Evolutionary conservation across 2,797 vertebrate species (phyloP).

Genomic region (Sternotherus odoratus): DNA sequence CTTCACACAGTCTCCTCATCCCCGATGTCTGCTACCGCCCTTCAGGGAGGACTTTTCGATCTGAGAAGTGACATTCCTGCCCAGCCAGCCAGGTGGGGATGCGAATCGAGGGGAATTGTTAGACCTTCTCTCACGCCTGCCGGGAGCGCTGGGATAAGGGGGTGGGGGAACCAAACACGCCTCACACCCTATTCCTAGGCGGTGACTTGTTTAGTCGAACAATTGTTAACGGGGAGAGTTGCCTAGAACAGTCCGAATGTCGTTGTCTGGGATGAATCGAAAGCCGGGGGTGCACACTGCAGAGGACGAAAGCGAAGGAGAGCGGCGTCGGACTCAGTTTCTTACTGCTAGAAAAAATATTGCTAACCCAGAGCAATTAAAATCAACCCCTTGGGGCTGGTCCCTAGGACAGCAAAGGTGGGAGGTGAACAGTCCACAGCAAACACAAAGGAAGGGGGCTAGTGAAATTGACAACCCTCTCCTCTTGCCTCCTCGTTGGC

Average conservation of each 20-base stretch:
- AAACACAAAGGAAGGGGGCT: no score
- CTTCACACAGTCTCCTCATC: not conserved
- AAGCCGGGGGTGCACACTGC: not conserved
- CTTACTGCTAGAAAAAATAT: not conserved
- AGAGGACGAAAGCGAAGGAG: no score
- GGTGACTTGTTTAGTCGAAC: not conserved
- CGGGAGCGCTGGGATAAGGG: no score
- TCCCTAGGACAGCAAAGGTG: not conserved
- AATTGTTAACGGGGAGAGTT: not conserved
- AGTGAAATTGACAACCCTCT: not conserved
- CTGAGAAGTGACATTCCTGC: no score
- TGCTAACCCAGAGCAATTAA: not conserved
- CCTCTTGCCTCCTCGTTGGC: no score
- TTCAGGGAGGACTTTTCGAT: not conserved
- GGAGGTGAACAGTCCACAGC: not conserved
- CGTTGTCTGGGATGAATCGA: not conserved
- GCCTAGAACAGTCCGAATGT: no score
- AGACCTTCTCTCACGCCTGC: not conserved
- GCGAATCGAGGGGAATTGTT: not conserved
- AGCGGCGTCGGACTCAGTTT: not conserved
- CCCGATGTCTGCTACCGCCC: not conserved
- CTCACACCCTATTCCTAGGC: not conserved
- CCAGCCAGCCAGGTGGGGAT: not conserved
- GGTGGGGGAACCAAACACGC: not conserved
- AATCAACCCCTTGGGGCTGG: not conserved